Conservation (phyloP, 2,797 vertebrate genomes). For the Ptychadena robeensis region DNA sequence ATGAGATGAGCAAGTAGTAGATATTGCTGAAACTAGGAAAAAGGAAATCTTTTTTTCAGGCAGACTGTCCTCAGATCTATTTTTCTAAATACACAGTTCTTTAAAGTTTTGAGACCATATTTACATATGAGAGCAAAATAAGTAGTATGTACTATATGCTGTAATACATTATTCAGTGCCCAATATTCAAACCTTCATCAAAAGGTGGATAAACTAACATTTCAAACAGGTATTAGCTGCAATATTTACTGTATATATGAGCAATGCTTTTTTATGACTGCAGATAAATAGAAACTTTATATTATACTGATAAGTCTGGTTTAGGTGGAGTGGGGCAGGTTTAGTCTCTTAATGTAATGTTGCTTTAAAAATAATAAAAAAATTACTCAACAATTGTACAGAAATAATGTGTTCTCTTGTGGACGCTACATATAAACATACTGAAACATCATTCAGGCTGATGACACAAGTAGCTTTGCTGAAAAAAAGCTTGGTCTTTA, state of each 20-base stretch:
- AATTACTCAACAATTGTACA: background rate
- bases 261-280: background rate
- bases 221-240: background rate
- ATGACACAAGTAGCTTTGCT: background rate
- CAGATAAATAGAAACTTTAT: background rate
- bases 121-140: too few species aligned
- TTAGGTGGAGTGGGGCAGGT: background rate
- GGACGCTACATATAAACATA: background rate
- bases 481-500: background rate
- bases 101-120: too few species aligned
- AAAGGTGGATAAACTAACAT: too few species aligned
- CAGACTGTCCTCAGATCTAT: too few species aligned
- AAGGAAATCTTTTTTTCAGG: too few species aligned
- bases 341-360: too few species aligned
- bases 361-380: background rate
- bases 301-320: background rate
- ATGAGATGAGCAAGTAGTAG: too few species aligned
- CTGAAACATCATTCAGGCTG: background rate
- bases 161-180: background rate
- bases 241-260: conserved; percentile 1
- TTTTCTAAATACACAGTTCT: too few species aligned
- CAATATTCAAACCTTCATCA: too few species aligned
- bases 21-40: too few species aligned
- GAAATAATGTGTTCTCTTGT: background rate
- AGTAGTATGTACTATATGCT: background rate